Conservation (phyloP, 2,888 invertebrate species). For the Parasteatoda lunata region DNA sequence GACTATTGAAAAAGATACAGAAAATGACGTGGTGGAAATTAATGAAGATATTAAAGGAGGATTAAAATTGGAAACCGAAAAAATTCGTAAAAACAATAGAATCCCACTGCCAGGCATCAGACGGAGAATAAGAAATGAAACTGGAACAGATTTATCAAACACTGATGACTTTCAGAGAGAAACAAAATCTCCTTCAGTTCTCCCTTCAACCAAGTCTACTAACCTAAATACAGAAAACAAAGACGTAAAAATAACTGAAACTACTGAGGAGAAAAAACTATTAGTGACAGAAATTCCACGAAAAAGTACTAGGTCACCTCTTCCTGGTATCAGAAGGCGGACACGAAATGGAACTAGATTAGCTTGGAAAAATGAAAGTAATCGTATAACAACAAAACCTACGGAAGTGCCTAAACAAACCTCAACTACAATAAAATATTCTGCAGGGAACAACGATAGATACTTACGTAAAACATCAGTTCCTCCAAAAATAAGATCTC, state of each 20-base stretch:
- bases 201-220: background rate
- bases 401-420: background rate
- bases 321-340: constrained; percentile 17
- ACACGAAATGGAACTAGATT: constrained; percentile 38
- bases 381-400: constrained; percentile 19
- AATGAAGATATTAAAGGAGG: background rate
- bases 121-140: constrained; percentile 10
- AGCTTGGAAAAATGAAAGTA: constrained; percentile 32
- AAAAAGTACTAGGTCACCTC: background rate
- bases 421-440: background rate
- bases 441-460: constrained; percentile 5
- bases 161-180: background rate
- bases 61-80: background rate
- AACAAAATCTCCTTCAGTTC: background rate
- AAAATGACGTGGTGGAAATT: background rate
- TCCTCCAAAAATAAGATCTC: constrained; percentile 25
- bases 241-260: background rate
- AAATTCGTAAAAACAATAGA: background rate
- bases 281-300: background rate
- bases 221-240: background rate
- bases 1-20: background rate
- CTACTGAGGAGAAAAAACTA: background rate
- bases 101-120: constrained; percentile 3
- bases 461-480: constrained; percentile 9
- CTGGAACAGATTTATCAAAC: background rate